Evolutionary conservation across 2,888 invertebrate species (phyloP).

Genomic region (Agrotis clavis): DNA sequence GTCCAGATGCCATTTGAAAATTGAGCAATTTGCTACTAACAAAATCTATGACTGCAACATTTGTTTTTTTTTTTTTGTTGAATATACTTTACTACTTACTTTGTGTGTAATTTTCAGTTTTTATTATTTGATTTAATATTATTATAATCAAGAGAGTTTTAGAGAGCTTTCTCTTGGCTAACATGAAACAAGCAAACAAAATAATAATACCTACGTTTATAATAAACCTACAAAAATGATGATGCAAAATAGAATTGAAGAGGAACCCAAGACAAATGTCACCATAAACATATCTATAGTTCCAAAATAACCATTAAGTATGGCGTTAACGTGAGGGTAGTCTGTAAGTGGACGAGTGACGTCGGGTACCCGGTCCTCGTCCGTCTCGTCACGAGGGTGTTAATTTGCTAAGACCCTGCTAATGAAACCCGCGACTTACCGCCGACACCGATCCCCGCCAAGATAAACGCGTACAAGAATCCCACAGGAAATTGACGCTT

Average conservation of each 20-base stretch:
- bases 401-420: conserved; percentile 89
- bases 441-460: conserved; percentile 81
- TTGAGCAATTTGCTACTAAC: neutral
- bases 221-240: neutral
- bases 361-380: conserved; percentile 67
- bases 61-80: too few species aligned
- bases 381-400: conserved; percentile 85
- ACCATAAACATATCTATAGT: conserved; percentile 62
- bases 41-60: neutral
- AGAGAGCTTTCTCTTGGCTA: neutral
- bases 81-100: neutral
- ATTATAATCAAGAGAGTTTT: too few species aligned
- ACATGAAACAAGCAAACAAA: neutral
- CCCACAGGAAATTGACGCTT: conserved; percentile 89
- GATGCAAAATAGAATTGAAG: conserved; percentile 47
- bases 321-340: conserved; percentile 77
- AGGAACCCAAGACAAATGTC: conserved; percentile 44
- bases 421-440: conserved; percentile 89
- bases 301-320: conserved; percentile 80
- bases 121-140: neutral
- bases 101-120: neutral
- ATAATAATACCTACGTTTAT: neutral
- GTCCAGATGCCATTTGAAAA: neutral
- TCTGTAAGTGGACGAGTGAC: conserved; percentile 66
- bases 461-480: conserved; percentile 86